Base-by-base conservation (phyloP, 1,140 invertebrate genomes). In the Uloborus diversus region DNA sequence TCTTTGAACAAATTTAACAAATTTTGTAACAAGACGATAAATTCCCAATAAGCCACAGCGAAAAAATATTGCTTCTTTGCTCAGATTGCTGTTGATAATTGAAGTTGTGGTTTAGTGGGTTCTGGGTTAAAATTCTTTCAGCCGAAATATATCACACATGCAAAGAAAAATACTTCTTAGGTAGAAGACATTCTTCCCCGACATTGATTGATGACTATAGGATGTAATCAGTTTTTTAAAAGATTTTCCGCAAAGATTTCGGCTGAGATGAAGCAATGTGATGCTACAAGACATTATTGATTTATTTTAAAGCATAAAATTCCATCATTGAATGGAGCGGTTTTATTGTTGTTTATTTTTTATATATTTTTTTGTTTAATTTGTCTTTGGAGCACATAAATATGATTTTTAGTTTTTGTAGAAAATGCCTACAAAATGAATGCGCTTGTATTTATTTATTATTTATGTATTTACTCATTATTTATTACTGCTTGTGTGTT, bases 171-270 rank as follows among this genome's bases (percentile, higher is more conserved):
- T 64, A 75, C 28, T 32, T 20, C 71, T 59, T 75, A 75, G 64
- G 71, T 75, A 75, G 71, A 64, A 75, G 71, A 75, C 71, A 75
- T 75, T 75, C 71, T 75, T 75, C 42, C 32, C 17, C 9, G 71
- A 75, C 71, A 75, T 57, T 75, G 71, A 75, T 75, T 47, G 71
- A 75, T 75, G 71, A 64, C 35, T 14, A 17, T 51, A 27, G 71
- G 71, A 75, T 75, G 71, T 59, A 75, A 75, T 75, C 71, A 75
- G 71, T 42, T 75, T 64, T 25, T 30, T 59, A 25, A 11, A n/a
- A 47, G 28, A 32, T n/a, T 42, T n/a, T 28, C 42, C 9, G 9
- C 17, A 23, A 27, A 25, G 28, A 28, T 69, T 69, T 25, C 11
- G 28, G 33, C 27, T 35, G 35, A 75, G 53, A 59, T n/a, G 53